Evolutionary conservation across 2,797 vertebrate genomes (phyloP).

Genomic region (Sorex maritimensis): DNA sequence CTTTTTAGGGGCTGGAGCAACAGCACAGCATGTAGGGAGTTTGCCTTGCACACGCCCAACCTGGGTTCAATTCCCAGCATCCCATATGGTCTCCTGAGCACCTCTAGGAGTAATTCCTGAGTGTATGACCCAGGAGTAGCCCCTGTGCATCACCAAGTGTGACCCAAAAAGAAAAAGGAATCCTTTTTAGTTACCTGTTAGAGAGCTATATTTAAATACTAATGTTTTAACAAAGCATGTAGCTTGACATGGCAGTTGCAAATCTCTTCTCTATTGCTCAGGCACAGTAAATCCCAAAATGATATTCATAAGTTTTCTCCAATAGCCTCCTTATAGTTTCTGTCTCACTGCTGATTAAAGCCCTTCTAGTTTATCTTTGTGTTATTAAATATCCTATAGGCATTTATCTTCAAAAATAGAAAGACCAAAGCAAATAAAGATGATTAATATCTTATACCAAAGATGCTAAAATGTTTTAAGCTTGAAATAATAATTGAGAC

Average conservation of each 20-base stretch:
- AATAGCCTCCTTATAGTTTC: background rate
- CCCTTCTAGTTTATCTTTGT: background rate
- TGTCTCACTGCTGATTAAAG: conserved; percentile 24
- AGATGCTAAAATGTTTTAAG: conserved; percentile 37
- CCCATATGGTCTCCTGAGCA: no score
- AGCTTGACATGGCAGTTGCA: conserved; percentile 38
- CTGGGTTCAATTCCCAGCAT: no score
- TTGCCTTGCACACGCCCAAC: no score
- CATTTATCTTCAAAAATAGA: conserved; percentile 21
- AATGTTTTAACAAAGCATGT: conserved; percentile 57
- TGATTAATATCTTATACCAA: conserved; percentile 43
- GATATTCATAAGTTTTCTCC: background rate
- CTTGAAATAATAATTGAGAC: conserved; percentile 58
- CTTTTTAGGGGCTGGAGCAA: background rate
- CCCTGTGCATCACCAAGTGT: no score
- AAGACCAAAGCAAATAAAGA: conserved; percentile 65
- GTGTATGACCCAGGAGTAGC: no score
- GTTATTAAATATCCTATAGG: conserved; percentile 41
- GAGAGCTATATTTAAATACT: conserved; percentile 46
- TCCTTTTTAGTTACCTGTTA: conserved; percentile 65
- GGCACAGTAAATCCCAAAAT: conserved; percentile 23
- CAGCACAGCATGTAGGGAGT: no score
- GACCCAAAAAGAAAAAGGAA: no score
- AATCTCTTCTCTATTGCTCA: background rate
- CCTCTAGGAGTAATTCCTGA: no score